Evolutionary conservation across 2,113 vertebrate genomes (phyloP), one percentile per base, ranked within the genome.

Genomic region (Cryptoleucopteryx plumbea): DNA sequence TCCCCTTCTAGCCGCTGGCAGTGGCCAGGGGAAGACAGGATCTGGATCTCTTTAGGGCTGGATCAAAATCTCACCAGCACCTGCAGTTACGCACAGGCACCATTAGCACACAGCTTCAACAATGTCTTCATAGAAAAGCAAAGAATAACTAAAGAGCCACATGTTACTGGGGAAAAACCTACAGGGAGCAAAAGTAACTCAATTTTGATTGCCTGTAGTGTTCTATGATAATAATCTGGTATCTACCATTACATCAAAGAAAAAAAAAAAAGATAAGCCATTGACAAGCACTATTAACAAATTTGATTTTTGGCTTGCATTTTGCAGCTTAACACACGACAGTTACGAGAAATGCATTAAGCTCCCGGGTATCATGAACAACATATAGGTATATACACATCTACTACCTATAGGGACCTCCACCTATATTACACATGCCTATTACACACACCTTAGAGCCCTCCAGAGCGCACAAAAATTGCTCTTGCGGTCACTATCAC

Each of bases 401-500:
- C 34, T 79, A 3, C 22, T 75, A 31, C 23, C 40, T 38, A 11
- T 6, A 66, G 32, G 29, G 68, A 70, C 26, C 14, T 48, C 29
- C 42, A 25, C 22, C 32, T 67, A 18, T 32, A 53, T 70, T 55
- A 67, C 36, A 38, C 6, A 13, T n/a, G 19, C 19, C 18, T 58
- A 42, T 43, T 47, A 58, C 32, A 56, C 5, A 27, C 8, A 80
- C 9, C 40, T 55, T 34, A 63, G 40, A 77, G 34, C 15, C 43
- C 40, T 75, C 67, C 19, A 63, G 42, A 86, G 31, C 48, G 82
- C 20, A 22, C 10, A 43, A 27, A 89, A 82, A 53, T 12, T 47
- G 31, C 26, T 62, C 17, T 53, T 6, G 1, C 1, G 4, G 50
- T 82, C 47, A 61, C n/a, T 47, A 4, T 1, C 3, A 1, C 52